Evolutionary conservation across 2,797 vertebrate genomes (phyloP), one percentile per base, ranked within the genome.

Genomic region (Ciconia nigra): DNA sequence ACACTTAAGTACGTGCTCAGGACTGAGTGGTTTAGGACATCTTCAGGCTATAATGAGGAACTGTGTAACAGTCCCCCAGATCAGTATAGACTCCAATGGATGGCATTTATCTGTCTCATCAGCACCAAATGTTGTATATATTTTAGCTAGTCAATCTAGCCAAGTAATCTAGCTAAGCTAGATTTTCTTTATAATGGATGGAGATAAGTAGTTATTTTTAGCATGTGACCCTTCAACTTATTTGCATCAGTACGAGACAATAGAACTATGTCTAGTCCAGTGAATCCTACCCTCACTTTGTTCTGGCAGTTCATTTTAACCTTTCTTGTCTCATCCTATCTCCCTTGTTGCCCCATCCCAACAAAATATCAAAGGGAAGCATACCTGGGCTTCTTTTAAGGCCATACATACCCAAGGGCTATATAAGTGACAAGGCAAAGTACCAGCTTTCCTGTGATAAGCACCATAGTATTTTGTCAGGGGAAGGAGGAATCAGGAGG

Each of bases 381-480:
- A n/a, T 83, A 69, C 33, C 35, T 82, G 44, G 20, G 4, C 18
- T 90, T 88, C 58, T 84, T 73, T 88, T 83, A 66, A 87, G 63
- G 17, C 41, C 3, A 2, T 25, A 16, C 7, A 4, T 87, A 63
- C 44, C 51, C 82, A 72, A 72, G 41, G 41, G 58, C 69, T 72
- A 15, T 20, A 21, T 33, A 15, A 88, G 10, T 37, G n/a, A 74
- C 52, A 88, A 82, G 55, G 46, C 11, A 66, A 78, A 95, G 63
- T 59, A 73, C 55, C 55, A 82, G 61, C 39, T 84, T 97, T 82
- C 44, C 59, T 73, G 49, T 86, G 76, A 73, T 93, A 96, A 96
- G 16, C 39, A 66, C 46, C 29, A 41, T 41, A 49, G 21, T 11
- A 83, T 78, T 84, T 89, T 90, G 49, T 82, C 74, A 91, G 37